phyloP scores from a whole-genome alignment of 2,888 invertebrate species.

The Dynastes tityus region DNA sequence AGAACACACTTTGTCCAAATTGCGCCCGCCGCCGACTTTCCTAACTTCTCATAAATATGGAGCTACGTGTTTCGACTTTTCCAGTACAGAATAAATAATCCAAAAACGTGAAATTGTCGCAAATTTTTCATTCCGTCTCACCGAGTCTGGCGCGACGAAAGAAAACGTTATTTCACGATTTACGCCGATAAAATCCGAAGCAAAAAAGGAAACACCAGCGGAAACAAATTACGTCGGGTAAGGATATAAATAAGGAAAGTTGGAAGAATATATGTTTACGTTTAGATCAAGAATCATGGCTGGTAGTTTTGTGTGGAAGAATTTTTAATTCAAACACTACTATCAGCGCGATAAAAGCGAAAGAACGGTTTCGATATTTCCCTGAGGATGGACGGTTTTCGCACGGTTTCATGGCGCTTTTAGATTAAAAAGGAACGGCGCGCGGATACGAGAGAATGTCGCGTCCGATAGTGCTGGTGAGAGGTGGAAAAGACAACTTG shows the following conservation, averaged over 20 bases:
- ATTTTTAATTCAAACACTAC: background rate
- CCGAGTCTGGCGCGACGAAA: background rate
- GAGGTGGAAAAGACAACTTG: slow-evolving; percentile 4
- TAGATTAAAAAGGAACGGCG: slow-evolving; percentile 4
- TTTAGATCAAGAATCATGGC: background rate
- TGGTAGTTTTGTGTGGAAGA: background rate
- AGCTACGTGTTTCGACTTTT: background rate
- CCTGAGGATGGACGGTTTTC: slow-evolving; percentile 18
- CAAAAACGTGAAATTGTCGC: slow-evolving; percentile 7
- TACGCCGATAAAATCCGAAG: background rate
- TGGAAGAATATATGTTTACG: too few species aligned
- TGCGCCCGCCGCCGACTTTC: background rate
- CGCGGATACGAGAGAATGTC: background rate
- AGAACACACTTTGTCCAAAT: background rate
- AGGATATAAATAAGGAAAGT: background rate
- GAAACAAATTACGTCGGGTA: background rate
- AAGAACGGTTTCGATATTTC: slow-evolving; percentile 21
- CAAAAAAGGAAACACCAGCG: background rate
- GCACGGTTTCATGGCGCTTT: background rate
- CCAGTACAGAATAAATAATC: background rate
- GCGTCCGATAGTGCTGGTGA: background rate
- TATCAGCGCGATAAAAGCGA: background rate
- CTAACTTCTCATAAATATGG: slow-evolving; percentile 1
- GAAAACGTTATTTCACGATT: background rate
- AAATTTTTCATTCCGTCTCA: background rate